Conservation (phyloP, 2,888 invertebrate species). For the Patella depressa region DNA sequence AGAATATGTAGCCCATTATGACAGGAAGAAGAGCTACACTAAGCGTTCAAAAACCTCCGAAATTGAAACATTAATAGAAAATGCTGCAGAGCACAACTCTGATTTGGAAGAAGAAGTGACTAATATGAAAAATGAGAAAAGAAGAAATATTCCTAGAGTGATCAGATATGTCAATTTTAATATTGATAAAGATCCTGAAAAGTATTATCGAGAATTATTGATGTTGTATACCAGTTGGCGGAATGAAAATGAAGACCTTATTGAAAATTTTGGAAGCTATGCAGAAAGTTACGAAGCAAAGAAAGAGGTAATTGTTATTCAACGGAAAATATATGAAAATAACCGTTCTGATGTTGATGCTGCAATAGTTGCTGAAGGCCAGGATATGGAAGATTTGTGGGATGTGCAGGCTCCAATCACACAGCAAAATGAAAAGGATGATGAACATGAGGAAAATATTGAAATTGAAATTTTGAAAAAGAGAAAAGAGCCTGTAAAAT, state of each 20-base stretch:
- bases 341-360: not conserved
- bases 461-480: not conserved
- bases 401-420: not conserved
- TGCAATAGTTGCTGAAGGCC: not conserved
- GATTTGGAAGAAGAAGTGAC: no score
- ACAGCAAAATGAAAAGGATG: not conserved
- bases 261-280: not conserved
- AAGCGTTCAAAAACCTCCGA: no score
- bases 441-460: not conserved
- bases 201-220: conserved; percentile 51
- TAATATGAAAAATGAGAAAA: no score
- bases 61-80: no score
- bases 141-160: conserved; percentile 13
- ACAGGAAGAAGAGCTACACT: no score
- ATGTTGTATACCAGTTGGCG: conserved; percentile 64
- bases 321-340: not conserved
- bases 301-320: not conserved
- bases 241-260: conserved; percentile 43
- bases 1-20: no score
- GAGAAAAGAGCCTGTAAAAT: conserved; percentile 25
- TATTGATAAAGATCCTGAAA: conserved; percentile 39
- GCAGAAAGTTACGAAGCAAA: not conserved
- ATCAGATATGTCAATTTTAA: conserved; percentile 43
- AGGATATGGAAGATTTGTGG: not conserved
- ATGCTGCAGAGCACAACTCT: no score